Evolutionary conservation across 2,797 vertebrate species (phyloP).

Genomic region (Serranus cabrilla): DNA sequence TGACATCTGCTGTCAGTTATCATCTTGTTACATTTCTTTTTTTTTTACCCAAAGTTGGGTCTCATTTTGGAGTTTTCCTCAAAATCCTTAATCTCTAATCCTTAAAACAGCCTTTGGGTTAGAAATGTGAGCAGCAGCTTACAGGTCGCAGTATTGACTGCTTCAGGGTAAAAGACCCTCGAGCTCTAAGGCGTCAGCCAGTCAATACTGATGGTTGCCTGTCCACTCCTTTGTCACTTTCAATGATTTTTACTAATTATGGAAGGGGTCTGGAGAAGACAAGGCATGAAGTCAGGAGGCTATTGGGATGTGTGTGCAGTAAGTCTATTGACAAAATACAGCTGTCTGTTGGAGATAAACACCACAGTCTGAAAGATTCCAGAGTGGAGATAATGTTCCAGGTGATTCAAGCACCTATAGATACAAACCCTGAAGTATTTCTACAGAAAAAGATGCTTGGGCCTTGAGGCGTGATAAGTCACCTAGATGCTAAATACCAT

Average conservation of each 20-base stretch:
- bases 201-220: constrained; percentile 25
- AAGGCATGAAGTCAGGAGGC: constrained; percentile 19
- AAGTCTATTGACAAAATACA: constrained; percentile 38
- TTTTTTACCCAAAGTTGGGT: constrained; percentile 9
- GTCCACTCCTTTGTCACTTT: constrained; percentile 33
- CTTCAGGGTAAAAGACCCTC: constrained; percentile 35
- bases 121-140: constrained; percentile 43
- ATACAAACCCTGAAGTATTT: constrained; percentile 42
- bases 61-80: constrained; percentile 34
- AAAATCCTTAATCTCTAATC: constrained; percentile 52
- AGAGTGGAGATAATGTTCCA: constrained; percentile 53
- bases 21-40: constrained; percentile 10
- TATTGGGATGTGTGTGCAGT: constrained; percentile 32
- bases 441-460: constrained; percentile 30
- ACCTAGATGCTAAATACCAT: not conserved
- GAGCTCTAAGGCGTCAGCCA: constrained; percentile 40
- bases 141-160: constrained; percentile 35
- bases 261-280: constrained; percentile 23
- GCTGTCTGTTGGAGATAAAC: constrained; percentile 65
- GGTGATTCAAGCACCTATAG: constrained; percentile 58
- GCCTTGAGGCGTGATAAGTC: constrained; percentile 14
- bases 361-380: constrained; percentile 48
- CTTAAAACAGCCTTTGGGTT: constrained; percentile 37
- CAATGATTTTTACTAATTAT: constrained; percentile 52
- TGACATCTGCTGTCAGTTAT: constrained; percentile 15